phyloP scores from a whole-genome alignment of 2,113 vertebrate species.

The Glaucidium brasilianum region DNA sequence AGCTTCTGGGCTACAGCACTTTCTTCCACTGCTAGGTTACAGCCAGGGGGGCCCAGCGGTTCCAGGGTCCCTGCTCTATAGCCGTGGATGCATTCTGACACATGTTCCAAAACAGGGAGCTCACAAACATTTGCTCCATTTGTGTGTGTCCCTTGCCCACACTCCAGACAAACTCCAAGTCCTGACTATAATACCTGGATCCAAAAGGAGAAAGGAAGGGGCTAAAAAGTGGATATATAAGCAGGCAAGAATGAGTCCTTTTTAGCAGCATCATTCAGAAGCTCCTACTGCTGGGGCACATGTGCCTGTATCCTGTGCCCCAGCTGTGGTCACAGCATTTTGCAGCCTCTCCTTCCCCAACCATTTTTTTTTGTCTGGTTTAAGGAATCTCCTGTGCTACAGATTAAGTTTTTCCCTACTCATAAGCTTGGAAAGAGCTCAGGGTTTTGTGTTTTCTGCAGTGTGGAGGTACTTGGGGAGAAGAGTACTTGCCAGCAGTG shows the following conservation, averaged over 20 bases:
- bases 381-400: background rate
- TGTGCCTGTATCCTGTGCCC: accelerated
- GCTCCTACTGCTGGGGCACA: accelerated
- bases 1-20: background rate
- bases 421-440: background rate
- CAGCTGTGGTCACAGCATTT: accelerated
- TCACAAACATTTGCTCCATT: background rate
- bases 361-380: background rate
- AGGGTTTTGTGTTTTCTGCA: background rate
- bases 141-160: background rate
- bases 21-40: background rate
- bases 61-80: background rate
- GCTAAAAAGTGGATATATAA: background rate
- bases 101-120: background rate
- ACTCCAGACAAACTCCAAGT: background rate
- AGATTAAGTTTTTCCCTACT: background rate
- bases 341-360: background rate
- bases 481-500: constrained; percentile 7
- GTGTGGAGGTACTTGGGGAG: background rate
- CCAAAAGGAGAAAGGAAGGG: background rate
- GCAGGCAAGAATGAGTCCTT: background rate
- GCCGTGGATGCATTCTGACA: background rate
- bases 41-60: background rate
- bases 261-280: background rate
- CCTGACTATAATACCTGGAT: background rate